Conservation (phyloP, 2,113 vertebrate genomes). For the Paramisgurnus dabryanus region DNA sequence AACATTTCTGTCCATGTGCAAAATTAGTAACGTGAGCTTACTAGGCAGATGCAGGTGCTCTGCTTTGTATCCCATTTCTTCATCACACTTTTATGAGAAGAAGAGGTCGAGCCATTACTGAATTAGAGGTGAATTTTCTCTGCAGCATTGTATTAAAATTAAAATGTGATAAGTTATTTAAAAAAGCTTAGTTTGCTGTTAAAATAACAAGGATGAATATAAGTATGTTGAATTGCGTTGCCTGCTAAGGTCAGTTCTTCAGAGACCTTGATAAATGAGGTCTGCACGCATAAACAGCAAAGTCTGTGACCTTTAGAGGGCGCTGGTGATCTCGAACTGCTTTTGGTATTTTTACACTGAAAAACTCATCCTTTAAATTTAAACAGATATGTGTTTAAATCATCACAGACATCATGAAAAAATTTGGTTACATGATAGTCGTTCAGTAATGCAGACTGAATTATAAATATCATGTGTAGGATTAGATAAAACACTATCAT, state of each 20-base stretch:
- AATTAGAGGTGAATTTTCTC: background rate
- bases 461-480: background rate
- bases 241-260: background rate
- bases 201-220: constrained; percentile 13
- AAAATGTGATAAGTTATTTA: background rate
- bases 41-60: constrained; percentile 7
- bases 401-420: background rate
- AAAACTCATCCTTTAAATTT: background rate
- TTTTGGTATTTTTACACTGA: background rate
- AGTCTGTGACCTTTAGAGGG: background rate
- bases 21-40: constrained; percentile 26
- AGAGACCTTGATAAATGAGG: constrained; percentile 1
- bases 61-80: constrained; percentile 27
- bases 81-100: background rate
- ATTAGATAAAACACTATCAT: background rate
- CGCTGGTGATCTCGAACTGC: background rate
- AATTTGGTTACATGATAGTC: background rate
- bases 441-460: background rate
- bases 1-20: constrained; percentile 22
- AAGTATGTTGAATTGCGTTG: constrained; percentile 3
- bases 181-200: background rate
- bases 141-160: background rate
- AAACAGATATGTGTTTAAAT: background rate
- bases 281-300: background rate
- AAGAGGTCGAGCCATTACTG: background rate